phyloP scores from a whole-genome alignment of 2,113 vertebrate genomes.

The Patagioenas fasciata region DNA sequence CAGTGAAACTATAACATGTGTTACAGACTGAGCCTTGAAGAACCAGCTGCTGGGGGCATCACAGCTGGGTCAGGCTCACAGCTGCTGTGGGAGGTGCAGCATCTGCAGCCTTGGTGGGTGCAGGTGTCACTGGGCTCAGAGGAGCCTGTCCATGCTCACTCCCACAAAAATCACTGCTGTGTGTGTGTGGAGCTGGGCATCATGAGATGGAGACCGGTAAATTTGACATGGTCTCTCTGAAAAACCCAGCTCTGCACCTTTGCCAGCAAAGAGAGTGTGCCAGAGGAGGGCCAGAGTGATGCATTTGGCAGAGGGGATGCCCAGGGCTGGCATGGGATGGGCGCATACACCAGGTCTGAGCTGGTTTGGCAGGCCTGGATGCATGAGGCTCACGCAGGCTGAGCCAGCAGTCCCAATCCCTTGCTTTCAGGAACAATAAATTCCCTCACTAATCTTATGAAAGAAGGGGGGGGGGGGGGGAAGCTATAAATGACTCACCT shows the following conservation, averaged over 20 bases:
- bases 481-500: conserved; percentile 26
- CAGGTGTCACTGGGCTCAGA: neutral
- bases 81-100: neutral
- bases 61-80: neutral
- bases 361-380: neutral
- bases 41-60: neutral
- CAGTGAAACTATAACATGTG: accelerated
- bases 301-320: too few species aligned
- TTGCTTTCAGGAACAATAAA: neutral
- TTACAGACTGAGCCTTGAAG: neutral
- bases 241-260: neutral
- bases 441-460: neutral
- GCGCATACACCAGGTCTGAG: accelerated
- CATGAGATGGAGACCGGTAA: accelerated
- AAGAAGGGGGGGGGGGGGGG: neutral
- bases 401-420: neutral
- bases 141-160: accelerated
- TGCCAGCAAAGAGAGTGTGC: neutral
- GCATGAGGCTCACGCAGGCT: neutral
- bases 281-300: too few species aligned
- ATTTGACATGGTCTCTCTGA: neutral
- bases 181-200: neutral
- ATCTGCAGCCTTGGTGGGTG: neutral
- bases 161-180: accelerated
- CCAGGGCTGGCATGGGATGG: accelerated